Conservation (phyloP, 2,888 invertebrate genomes). For the Taphrorychus bicolor region DNA sequence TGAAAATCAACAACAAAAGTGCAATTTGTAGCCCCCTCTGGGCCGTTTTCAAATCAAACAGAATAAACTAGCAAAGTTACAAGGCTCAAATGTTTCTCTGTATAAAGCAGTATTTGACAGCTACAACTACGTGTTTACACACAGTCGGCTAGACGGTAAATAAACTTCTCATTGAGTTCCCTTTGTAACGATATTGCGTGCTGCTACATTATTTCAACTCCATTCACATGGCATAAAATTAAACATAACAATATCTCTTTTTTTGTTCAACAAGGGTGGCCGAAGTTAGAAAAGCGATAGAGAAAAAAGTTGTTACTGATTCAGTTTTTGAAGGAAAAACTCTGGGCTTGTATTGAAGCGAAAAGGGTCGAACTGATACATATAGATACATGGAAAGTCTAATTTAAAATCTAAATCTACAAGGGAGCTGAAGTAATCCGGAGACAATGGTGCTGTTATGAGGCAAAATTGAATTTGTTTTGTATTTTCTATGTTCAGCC, state of each 20-base stretch:
- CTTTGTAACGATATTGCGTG: background rate
- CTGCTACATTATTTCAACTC: background rate
- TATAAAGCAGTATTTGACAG: background rate
- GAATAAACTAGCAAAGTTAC: background rate
- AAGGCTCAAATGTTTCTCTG: background rate
- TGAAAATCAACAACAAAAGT: background rate
- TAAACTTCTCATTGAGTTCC: background rate
- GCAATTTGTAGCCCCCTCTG: background rate
- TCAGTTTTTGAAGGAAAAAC: background rate
- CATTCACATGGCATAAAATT: background rate
- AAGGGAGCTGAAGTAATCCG: constrained; percentile 3
- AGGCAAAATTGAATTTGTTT: background rate
- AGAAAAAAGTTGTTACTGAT: background rate
- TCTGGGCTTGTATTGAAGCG: background rate
- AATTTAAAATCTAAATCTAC: constrained; percentile 3
- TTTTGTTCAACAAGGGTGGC: background rate
- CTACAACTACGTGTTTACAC: background rate
- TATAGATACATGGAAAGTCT: background rate
- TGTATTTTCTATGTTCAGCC: background rate
- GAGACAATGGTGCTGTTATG: background rate
- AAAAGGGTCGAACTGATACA: background rate
- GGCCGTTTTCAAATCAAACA: background rate
- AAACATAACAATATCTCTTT: background rate
- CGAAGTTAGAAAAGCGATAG: background rate
- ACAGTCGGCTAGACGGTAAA: background rate